These are phyloP conservation scores for Acanthiza pusilla DNA, from an alignment of 2,797 vertebrate species.

Conservation along the genomic window DNA sequence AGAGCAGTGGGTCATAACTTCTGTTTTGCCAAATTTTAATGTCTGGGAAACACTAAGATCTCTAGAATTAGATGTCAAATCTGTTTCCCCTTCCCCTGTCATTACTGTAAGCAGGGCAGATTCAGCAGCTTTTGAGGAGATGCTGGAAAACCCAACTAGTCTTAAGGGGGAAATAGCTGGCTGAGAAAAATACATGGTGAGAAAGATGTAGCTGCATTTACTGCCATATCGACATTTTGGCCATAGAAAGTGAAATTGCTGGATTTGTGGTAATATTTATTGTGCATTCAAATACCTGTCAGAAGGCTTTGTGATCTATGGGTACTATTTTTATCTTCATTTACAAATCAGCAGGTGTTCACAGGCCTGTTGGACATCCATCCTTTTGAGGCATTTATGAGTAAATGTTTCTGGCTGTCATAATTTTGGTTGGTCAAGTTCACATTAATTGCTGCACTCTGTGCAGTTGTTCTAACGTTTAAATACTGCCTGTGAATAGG, in stretches of 20 bases:
- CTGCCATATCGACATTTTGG: not conserved
- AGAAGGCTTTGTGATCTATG: not conserved
- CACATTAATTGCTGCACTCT: not conserved
- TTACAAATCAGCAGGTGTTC: slow-evolving; percentile 17
- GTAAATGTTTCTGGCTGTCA: not conserved
- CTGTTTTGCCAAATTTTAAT: not conserved
- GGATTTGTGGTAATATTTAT: not conserved
- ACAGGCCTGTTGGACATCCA: not conserved
- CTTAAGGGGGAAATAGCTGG: not conserved
- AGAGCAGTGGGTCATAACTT: not conserved
- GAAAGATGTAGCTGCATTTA: not conserved
- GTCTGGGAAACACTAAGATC: not conserved
- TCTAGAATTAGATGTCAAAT: not conserved
- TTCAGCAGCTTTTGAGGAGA: not conserved
- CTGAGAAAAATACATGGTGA: not conserved
- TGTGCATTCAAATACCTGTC: not conserved
- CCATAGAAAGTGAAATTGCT: not conserved
- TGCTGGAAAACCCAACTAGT: not conserved
- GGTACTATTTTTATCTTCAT: slow-evolving; percentile 14
- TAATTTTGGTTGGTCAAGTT: slow-evolving; percentile 16
- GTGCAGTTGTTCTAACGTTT: slow-evolving; percentile 17
- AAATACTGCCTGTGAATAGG: slow-evolving; percentile 17
- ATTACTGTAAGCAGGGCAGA: not conserved
- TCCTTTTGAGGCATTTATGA: slow-evolving; percentile 20
- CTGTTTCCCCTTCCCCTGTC: not conserved